A percentile compares a stretch with the other conserved stretches of the same genome.
Conservation (phyloP, 2,888 invertebrate genomes). For the Eilema sororculum region DNA sequence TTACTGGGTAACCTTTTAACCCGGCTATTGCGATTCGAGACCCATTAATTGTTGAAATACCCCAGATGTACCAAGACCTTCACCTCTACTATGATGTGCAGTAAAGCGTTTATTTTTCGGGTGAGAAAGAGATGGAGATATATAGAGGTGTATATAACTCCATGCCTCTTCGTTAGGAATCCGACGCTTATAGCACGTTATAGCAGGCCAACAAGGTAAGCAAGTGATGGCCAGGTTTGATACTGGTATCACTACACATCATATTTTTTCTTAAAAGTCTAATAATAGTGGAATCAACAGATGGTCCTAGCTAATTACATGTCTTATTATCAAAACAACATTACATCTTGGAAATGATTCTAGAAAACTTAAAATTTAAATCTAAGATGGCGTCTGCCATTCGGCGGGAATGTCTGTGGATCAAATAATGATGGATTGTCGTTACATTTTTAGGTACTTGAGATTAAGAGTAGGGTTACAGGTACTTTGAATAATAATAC, state of each 20-base stretch:
- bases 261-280: neutral
- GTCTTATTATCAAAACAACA: slow-evolving; percentile 6
- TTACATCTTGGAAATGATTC: slow-evolving; percentile 5
- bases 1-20: too few species aligned
- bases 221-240: neutral
- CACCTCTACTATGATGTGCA: too few species aligned
- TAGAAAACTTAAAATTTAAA: neutral
- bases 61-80: too few species aligned
- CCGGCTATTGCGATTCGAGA: too few species aligned
- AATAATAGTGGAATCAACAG: slow-evolving; percentile 20
- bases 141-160: too few species aligned
- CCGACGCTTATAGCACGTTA: too few species aligned
- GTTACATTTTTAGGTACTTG: neutral
- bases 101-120: too few species aligned
- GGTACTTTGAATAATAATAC: neutral
- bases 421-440: neutral
- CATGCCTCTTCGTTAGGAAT: too few species aligned
- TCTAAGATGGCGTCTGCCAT: slow-evolving; percentile 1
- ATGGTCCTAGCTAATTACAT: neutral
- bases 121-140: too few species aligned
- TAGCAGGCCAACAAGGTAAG: too few species aligned
- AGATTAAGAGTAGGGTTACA: neutral
- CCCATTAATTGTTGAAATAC: too few species aligned
- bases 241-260: neutral
- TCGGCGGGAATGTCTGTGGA: slow-evolving; percentile 19